Evolutionary conservation across 1,140 invertebrate species (phyloP), one percentile per base, ranked within the genome.

Genomic region (Leptopilina boulardi): DNA sequence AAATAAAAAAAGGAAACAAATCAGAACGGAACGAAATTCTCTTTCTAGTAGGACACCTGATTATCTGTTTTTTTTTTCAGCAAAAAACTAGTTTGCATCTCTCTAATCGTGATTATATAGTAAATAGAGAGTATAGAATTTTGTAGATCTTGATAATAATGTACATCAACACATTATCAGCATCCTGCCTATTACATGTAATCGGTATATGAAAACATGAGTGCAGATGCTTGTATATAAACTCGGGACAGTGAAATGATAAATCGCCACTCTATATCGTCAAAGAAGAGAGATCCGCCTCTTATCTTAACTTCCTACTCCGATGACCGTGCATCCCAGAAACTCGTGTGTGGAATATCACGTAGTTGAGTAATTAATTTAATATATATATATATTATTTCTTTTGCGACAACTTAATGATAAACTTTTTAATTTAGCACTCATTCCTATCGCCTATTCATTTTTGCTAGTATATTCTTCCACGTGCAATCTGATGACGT

Each of bases 41-140:
- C 23, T 10, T 23, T 23, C 56, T 3, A 59, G 56, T 26, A 21
- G 56, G 56, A 26, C 21, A 51, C 4, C 26, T 66, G 59, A 34
- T 30, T 30, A 30, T 56, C 54, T 19, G 6, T 66, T 66, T 38
- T 38, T 38, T 9, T 9, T 38, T 34, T 15, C 23, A 66, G 59
- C 23, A 51, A 18, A 54, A 54, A 80, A 78, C 73, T 76, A 59
- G 76, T 79, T 83, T 83, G 79, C 77, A 72, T 83, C 81, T 83
- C 81, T 78, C 76, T 77, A 77, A 77, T 83, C 77, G 42, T 75
- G 78, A 77, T 82, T 75, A 75, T 72, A 70, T 70, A 71, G 75
- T 83, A 83, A 83, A 83, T 83, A 83, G 80, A 83, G 79, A 18
- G 42, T 70, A n/a, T n/a, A 78, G 54, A 47, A 78, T 23, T n/a